A percentile compares a stretch with the other conserved stretches of the same genome.
phyloP scores from a whole-genome alignment of 2,797 vertebrate genomes.

The Crossoptilon crossoptilon region DNA sequence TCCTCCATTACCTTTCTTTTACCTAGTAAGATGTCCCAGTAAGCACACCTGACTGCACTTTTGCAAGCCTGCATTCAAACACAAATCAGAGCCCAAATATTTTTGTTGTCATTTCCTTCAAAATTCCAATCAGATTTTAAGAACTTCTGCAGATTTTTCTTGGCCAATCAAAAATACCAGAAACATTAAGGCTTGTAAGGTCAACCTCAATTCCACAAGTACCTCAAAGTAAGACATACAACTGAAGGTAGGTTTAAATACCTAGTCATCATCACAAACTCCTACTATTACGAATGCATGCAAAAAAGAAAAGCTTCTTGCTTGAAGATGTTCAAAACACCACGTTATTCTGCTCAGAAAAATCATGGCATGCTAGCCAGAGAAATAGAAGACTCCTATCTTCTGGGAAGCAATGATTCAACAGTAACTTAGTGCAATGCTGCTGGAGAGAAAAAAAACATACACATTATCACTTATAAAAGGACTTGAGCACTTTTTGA shows the following conservation, averaged over 20 bases:
- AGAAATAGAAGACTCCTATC: not conserved
- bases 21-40: not conserved
- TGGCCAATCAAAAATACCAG: not conserved
- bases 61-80: not conserved
- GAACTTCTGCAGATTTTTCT: not conserved
- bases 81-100: not conserved
- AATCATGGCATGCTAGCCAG: not conserved
- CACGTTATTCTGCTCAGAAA: not conserved
- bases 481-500: not conserved
- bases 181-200: not conserved
- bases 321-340: not conserved
- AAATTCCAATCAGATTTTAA: not conserved
- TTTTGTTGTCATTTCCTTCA: not conserved
- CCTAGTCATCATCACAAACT: not conserved
- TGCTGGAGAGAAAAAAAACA: not conserved
- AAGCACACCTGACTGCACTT: not conserved
- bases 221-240: not conserved
- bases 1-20: not conserved
- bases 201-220: not conserved
- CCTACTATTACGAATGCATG: not conserved
- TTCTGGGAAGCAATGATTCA: not conserved
- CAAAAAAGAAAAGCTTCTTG: not conserved
- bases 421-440: not conserved
- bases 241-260: not conserved
- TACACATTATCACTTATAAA: not conserved